These are phyloP conservation scores for Silvanus unidentatus DNA, from an alignment of 2,888 invertebrate species.

Conservation along the genomic window DNA sequence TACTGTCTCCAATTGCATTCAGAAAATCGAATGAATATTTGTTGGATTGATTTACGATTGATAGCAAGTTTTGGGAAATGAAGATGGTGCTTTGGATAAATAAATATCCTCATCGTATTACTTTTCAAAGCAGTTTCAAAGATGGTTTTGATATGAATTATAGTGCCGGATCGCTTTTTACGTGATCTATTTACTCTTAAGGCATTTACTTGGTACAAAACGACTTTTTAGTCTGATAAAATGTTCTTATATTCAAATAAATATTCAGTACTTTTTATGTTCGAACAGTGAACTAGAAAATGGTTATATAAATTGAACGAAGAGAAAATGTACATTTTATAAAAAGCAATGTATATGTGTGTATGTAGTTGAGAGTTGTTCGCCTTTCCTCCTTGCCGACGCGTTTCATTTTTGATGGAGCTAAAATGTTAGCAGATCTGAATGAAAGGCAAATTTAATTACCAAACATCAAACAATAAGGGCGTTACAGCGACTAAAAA, in stretches of 20 bases:
- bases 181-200: conserved; percentile 6
- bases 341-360: too few species aligned
- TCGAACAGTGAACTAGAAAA: conserved; percentile 1
- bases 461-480: background rate
- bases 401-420: too few species aligned
- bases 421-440: background rate
- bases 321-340: background rate
- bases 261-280: conserved; percentile 5
- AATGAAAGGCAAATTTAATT: conserved; percentile 2
- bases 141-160: conserved; percentile 22
- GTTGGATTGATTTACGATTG: conserved; percentile 27
- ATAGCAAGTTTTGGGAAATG: conserved; percentile 25
- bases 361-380: too few species aligned
- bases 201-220: conserved; percentile 5
- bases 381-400: too few species aligned
- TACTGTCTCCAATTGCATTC: too few species aligned
- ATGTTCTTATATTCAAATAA: conserved; percentile 5
- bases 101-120: conserved; percentile 26
- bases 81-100: conserved; percentile 26
- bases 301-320: conserved; percentile 1
- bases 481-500: too few species aligned
- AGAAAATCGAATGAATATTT: background rate
- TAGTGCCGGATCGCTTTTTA: conserved; percentile 6
- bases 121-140: conserved; percentile 17
- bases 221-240: conserved; percentile 4